A percentile compares a stretch with the other conserved stretches of the same genome.
Conservation (phyloP, 2,797 vertebrate species). For the Austrolebias charrua region DNA sequence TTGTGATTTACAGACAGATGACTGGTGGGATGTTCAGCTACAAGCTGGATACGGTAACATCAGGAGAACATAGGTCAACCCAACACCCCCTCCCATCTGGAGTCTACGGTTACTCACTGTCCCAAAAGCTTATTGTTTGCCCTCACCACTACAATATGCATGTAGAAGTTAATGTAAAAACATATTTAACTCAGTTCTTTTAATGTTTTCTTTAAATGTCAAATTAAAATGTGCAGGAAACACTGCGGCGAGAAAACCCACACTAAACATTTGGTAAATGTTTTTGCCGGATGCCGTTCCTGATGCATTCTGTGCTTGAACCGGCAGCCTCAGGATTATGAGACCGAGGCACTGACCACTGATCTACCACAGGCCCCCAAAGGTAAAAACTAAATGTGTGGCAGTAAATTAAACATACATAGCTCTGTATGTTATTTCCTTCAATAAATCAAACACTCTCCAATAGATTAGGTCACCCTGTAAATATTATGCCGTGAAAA, state of each 20-base stretch:
- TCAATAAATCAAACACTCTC: constrained; percentile 7
- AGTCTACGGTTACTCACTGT: constrained; percentile 34
- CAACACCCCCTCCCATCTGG: constrained; percentile 5
- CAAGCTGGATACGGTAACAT: constrained; percentile 54
- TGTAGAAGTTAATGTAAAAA: background rate
- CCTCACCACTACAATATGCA: background rate
- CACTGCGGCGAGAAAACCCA: too few species aligned
- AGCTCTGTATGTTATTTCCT: constrained; percentile 5
- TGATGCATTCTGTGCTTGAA: too few species aligned
- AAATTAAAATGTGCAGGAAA: background rate
- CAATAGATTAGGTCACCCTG: constrained; percentile 6
- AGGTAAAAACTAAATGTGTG: background rate
- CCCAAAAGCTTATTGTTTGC: constrained; percentile 2
- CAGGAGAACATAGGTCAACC: constrained; percentile 30
- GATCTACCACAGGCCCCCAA: too few species aligned
- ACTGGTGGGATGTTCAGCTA: constrained; percentile 40
- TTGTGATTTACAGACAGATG: constrained; percentile 11
- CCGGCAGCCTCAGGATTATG: too few species aligned
- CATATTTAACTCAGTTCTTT: background rate
- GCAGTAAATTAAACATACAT: background rate
- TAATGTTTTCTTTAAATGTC: background rate
- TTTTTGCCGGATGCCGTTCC: too few species aligned
- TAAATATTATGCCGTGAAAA: constrained; percentile 28
- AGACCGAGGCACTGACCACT: too few species aligned
- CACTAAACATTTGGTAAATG: too few species aligned